A percentile compares a stretch with the other conserved stretches of the same genome.
phyloP scores from a whole-genome alignment of 2,888 invertebrate species.

The Ceriagrion tenellum region DNA sequence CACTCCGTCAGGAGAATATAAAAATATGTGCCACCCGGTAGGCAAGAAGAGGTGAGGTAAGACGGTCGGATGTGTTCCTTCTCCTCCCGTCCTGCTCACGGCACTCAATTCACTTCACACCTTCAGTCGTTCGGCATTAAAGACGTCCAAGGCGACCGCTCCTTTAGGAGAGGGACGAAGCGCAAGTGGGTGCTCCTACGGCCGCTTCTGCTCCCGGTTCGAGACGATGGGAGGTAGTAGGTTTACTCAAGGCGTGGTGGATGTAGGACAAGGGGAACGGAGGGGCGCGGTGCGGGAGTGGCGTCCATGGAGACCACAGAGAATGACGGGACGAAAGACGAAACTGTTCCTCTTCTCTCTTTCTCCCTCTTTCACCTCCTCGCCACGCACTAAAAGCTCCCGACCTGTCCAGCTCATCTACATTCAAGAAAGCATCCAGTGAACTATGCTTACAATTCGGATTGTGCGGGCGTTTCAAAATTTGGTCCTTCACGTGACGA shows the following conservation, averaged over 20 bases:
- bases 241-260: conserved; percentile 25
- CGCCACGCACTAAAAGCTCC: no score
- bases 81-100: not conserved
- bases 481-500: no score
- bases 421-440: no score
- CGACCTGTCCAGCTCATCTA: no score
- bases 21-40: conserved; percentile 2
- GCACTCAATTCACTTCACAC: conserved; percentile 39
- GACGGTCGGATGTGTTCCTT: not conserved
- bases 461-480: no score
- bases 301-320: not conserved
- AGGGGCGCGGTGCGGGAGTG: not conserved
- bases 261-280: not conserved
- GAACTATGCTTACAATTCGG: no score
- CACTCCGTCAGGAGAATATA: conserved; percentile 4
- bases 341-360: not conserved
- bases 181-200: not conserved
- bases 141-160: not conserved
- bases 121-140: not conserved
- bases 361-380: no score
- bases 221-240: not conserved
- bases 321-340: not conserved
- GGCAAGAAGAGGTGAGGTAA: not conserved
- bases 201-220: not conserved
- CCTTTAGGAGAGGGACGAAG: not conserved